A percentile compares a stretch with the other conserved stretches of the same genome.
phyloP scores from a whole-genome alignment of 2,113 vertebrate species.

The Pterocles gutturalis region DNA sequence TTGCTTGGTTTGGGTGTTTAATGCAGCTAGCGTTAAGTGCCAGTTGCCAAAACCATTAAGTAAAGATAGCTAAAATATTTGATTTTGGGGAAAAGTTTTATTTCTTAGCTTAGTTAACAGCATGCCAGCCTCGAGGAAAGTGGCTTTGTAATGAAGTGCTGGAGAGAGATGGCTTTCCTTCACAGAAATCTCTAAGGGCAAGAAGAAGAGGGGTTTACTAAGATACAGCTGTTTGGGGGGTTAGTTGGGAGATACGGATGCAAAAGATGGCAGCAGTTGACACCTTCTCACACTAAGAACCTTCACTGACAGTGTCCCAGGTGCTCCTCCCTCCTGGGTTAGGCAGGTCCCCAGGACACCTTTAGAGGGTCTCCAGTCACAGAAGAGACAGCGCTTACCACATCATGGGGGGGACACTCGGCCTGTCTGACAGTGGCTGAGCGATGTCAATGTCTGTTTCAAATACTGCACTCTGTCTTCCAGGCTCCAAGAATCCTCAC shows the following conservation, averaged over 20 bases:
- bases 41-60: not conserved
- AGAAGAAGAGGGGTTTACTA: not conserved
- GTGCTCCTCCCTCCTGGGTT: not conserved
- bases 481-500: constrained; percentile 88
- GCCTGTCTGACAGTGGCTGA: accelerated
- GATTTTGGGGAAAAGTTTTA: not conserved
- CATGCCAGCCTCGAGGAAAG: not conserved
- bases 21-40: not conserved
- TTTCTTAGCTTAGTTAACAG: not conserved
- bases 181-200: not conserved
- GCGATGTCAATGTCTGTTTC: accelerated
- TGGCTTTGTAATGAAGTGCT: not conserved
- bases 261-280: not conserved
- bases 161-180: not conserved
- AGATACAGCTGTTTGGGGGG: not conserved
- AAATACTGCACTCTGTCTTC: constrained; percentile 7
- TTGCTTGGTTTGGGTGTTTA: not conserved
- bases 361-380: not conserved
- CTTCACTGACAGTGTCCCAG: not conserved
- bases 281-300: not conserved
- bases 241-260: not conserved
- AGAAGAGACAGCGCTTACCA: not conserved
- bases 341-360: not conserved
- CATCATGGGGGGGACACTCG: accelerated
- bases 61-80: not conserved